These are phyloP conservation scores for Pelusios castaneus DNA, from an alignment of 2,113 vertebrate species.

Conservation along the genomic window DNA sequence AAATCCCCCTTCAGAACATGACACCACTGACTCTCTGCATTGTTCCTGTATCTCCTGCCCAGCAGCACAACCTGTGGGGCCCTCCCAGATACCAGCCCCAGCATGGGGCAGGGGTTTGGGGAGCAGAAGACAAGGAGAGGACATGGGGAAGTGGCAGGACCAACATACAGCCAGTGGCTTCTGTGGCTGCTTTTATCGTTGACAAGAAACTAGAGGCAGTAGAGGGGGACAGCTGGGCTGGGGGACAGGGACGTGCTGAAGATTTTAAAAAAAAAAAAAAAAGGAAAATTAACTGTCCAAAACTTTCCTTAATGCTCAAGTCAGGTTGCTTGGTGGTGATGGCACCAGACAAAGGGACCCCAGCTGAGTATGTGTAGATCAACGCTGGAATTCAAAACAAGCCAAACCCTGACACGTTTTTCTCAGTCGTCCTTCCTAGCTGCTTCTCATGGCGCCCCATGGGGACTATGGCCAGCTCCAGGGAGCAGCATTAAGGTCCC, in stretches of 20 bases:
- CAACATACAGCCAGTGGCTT: not conserved
- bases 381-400: not conserved
- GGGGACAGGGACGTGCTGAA: not conserved
- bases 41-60: not conserved
- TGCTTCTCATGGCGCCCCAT: not conserved
- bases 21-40: not conserved
- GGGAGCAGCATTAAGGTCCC: not conserved
- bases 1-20: not conserved
- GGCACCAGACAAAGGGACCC: too few species aligned
- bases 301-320: too few species aligned
- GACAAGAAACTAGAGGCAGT: not conserved
- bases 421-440: too few species aligned
- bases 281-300: too few species aligned
- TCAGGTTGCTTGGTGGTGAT: too few species aligned
- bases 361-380: not conserved
- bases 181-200: not conserved
- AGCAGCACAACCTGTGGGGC: not conserved
- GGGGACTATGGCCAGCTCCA: not conserved
- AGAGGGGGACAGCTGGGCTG: not conserved
- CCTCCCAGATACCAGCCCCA: not conserved
- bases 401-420: not conserved
- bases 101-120: not conserved
- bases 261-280: not conserved
- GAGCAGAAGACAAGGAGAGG: not conserved
- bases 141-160: not conserved